Base-by-base conservation (phyloP, 2,888 invertebrate genomes). In the Agonum fuliginosum region DNA sequence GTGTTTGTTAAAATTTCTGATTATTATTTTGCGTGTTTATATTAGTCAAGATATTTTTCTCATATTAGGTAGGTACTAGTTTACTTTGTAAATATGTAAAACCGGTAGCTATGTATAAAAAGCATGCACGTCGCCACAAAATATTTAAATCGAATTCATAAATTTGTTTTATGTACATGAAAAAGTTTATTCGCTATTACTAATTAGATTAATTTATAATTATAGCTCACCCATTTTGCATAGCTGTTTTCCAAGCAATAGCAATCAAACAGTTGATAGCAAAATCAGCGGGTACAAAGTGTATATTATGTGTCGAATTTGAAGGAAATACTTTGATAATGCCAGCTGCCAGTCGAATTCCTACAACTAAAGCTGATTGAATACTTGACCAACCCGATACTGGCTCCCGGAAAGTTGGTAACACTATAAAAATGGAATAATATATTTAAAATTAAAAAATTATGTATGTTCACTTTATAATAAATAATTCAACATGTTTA, bases 211-310 rank as follows among this genome's bases (percentile, higher is more conserved):
- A n/a, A n/a, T 48, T 48, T 17, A 8, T 8, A n/a, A n/a, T 6
- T 48, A 19, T 48, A n/a, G n/a, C n/a, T 51, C 19, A 51, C 51
- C 51, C 34, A 8, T 34, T 51, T 6, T 51, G n/a, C n/a, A 3
- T 4, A 34, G 37, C 34, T 0, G 37, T 37, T 12, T 65, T 5
- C 65, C 65, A 65, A 6, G 65, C 65, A 1, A 65, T 19, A 17
- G 37, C 65, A 3, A 65, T 65, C 6, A 65, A 37, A 65, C 65
- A 65, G 20, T 65, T 65, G 1, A 65, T 37, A 0, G n/a, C 19
- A 4, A 65, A 65, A 34, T 65, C 65, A 1, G 22, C 65, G 1
- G 65, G 65, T 1, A 65, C 0, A 0, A 37, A 19, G 10, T 37
- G 30, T 0, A 34, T 0, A 12, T 1, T 4, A 10, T 2, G 8